These are phyloP conservation scores for Listronotus bonariensis DNA, from an alignment of 1,140 invertebrate genomes.

Conservation along the genomic window DNA sequence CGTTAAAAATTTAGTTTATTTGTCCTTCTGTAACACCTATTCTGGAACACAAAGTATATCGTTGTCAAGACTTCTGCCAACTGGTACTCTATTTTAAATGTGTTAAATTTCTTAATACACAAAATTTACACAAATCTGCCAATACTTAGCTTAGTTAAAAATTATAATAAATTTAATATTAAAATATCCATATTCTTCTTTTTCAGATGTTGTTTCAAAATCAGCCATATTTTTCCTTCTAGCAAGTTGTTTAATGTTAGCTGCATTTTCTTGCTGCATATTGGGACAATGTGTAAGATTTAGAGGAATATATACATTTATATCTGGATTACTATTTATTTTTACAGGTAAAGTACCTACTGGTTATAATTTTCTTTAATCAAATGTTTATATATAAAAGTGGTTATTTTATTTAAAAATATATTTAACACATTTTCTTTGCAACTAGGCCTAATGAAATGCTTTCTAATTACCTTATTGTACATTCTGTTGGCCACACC, in stretches of 20 bases:
- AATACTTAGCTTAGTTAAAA: neutral
- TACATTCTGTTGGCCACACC: no score
- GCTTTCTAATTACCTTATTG: no score
- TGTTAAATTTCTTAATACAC: neutral
- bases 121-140: neutral
- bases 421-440: no score
- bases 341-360: constrained; percentile 68
- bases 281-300: constrained; percentile 67
- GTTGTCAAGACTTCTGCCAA: no score
- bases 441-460: no score
- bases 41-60: no score
- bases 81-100: no score
- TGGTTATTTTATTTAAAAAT: no score
- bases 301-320: constrained; percentile 68
- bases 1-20: no score
- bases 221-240: constrained; percentile 70
- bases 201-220: constrained; percentile 73
- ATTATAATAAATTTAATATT: constrained; percentile 1
- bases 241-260: constrained; percentile 65
- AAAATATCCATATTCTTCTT: constrained; percentile 8
- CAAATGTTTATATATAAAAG: no score
- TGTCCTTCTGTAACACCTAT: no score
- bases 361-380: no score
- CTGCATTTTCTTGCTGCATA: constrained; percentile 68
- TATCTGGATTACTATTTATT: constrained; percentile 73